phyloP scores from a whole-genome alignment of 2,797 vertebrate species.

The Prionace glauca region DNA sequence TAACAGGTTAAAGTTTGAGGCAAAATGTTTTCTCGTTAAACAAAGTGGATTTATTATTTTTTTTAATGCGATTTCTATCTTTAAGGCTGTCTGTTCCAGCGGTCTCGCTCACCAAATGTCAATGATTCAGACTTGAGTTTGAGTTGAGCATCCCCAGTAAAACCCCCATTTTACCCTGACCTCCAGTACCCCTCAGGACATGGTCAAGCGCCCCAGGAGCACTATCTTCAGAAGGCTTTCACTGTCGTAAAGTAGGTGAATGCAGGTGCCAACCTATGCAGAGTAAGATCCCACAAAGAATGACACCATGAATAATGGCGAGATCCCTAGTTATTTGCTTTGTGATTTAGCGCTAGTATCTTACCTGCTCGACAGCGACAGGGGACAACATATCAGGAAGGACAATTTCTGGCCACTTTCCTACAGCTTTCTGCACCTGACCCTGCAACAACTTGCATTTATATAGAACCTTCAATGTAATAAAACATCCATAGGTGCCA shows the following conservation, averaged over 20 bases:
- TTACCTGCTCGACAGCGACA: background rate
- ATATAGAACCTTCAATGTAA: background rate
- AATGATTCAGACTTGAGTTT: too few relatives aligned
- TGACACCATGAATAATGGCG: background rate
- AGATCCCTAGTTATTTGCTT: background rate
- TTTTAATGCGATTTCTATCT: background rate
- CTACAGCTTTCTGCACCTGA: background rate
- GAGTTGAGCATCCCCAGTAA: background rate
- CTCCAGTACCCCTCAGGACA: background rate
- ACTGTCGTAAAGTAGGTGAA: background rate
- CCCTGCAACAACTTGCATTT: background rate
- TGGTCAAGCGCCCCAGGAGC: background rate
- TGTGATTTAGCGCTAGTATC: background rate
- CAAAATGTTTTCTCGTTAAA: background rate
- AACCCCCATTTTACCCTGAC: too few relatives aligned
- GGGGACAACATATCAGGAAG: background rate
- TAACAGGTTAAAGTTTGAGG: background rate
- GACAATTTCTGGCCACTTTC: background rate
- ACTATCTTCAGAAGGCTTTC: background rate
- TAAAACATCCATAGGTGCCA: background rate
- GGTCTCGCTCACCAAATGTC: background rate
- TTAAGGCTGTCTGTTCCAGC: background rate
- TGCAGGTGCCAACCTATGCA: background rate
- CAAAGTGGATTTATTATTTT: background rate
- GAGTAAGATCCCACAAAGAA: background rate